These are phyloP conservation scores for Phyllostomus discolor DNA, from an alignment of 2,113 vertebrate species.

Conservation along the genomic window DNA sequence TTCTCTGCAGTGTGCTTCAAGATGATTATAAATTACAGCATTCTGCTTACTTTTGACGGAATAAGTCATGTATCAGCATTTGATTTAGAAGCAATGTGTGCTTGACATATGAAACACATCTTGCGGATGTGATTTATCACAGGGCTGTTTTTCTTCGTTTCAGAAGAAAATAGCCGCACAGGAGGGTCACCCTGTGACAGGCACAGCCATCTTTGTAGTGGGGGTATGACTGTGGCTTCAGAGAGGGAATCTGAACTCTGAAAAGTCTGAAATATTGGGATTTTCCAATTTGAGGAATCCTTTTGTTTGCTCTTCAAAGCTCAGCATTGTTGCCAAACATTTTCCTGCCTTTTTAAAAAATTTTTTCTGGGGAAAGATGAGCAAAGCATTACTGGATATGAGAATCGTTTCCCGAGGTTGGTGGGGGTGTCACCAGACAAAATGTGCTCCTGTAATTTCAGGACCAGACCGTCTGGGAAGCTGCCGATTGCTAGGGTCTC, in stretches of 20 bases:
- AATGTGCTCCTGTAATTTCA: background rate
- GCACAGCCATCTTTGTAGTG: background rate
- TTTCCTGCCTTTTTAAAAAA: background rate
- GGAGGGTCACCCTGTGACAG: constrained; percentile 28
- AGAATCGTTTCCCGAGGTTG: background rate
- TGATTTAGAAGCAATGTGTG: constrained; percentile 80
- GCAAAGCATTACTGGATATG: background rate
- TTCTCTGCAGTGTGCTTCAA: constrained; percentile 72
- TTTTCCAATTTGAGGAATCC: constrained; percentile 55
- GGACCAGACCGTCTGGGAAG: constrained; percentile 47
- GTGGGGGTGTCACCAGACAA: background rate
- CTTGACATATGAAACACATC: constrained; percentile 77
- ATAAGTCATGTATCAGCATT: constrained; percentile 81
- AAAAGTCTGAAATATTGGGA: constrained; percentile 31
- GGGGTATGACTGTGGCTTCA: constrained; percentile 51
- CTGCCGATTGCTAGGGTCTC: background rate
- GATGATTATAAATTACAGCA: constrained; percentile 80
- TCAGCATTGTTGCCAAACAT: background rate
- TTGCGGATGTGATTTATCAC: constrained; percentile 77
- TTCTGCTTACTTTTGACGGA: constrained; percentile 83
- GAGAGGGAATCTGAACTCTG: background rate
- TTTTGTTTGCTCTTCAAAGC: background rate
- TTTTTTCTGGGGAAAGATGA: background rate
- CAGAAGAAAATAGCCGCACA: constrained; percentile 58
- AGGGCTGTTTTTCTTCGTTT: constrained; percentile 49